Evolutionary conservation across 2,113 vertebrate genomes (phyloP).

Genomic region (Megatriorchis doriae): DNA sequence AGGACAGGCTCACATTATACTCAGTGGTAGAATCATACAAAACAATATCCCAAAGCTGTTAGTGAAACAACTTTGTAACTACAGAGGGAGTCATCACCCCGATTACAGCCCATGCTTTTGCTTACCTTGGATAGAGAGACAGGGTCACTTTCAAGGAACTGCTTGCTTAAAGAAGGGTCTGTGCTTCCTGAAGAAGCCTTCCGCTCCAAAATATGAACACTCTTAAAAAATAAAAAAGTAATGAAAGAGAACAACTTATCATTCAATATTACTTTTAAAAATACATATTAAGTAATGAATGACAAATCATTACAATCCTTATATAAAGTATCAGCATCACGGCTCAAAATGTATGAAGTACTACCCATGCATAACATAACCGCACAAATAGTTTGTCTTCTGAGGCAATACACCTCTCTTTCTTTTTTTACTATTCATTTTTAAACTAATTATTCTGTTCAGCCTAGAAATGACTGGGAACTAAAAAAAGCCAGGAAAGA

Average conservation of each 20-base stretch:
- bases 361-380: background rate
- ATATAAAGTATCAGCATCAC: background rate
- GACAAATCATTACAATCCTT: background rate
- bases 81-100: background rate
- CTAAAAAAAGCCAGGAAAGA: background rate
- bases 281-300: background rate
- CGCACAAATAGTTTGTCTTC: background rate
- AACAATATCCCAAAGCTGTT: background rate
- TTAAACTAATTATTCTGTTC: background rate
- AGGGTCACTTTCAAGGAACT: constrained; percentile 71
- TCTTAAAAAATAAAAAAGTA: constrained; percentile 39
- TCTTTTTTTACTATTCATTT: background rate
- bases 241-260: background rate
- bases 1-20: background rate
- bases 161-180: constrained; percentile 72
- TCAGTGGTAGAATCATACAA: background rate
- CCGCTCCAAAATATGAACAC: constrained; percentile 71
- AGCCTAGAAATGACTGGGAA: background rate
- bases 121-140: constrained; percentile 73
- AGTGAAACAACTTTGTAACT: background rate
- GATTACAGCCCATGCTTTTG: background rate
- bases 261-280: background rate
- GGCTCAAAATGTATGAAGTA: background rate
- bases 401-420: background rate
- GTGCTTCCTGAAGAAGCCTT: constrained; percentile 71